These are phyloP conservation scores for Xanthorhoe spadicearia DNA, from an alignment of 2,888 invertebrate genomes.

Conservation along the genomic window DNA sequence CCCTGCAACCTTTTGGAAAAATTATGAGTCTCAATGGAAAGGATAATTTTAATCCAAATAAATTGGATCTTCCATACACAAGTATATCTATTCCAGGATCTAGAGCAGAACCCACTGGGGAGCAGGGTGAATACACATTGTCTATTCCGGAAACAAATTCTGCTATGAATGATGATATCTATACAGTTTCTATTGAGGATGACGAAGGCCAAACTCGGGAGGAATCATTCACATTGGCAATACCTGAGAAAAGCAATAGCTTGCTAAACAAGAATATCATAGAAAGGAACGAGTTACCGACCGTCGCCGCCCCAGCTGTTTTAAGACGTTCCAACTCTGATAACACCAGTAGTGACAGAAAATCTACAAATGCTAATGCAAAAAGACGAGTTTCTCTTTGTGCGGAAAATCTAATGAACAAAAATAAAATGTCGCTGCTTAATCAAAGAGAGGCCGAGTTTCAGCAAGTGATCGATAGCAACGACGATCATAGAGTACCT, in stretches of 20 bases:
- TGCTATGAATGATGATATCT: constrained; percentile 82
- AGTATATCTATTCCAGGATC: constrained; percentile 74
- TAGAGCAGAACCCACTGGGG: constrained; percentile 79
- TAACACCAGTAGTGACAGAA: constrained; percentile 75
- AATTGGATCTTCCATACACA: constrained; percentile 70
- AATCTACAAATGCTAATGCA: constrained; percentile 63
- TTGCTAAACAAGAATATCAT: constrained; percentile 71
- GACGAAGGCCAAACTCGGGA: constrained; percentile 73
- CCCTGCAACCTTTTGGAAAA: constrained; percentile 74
- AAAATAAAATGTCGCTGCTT: constrained; percentile 53
- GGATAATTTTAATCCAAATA: constrained; percentile 64
- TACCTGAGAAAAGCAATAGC: constrained; percentile 79
- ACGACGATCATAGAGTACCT: constrained; percentile 78
- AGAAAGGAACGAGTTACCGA: constrained; percentile 65
- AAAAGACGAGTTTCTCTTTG: constrained; percentile 78
- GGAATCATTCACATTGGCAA: constrained; percentile 75
- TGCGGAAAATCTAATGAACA: constrained; percentile 67
- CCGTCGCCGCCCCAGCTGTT: constrained; percentile 77
- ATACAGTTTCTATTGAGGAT: constrained; percentile 81
- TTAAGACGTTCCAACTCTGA: constrained; percentile 80
- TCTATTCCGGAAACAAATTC: constrained; percentile 82
- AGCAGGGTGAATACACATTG: constrained; percentile 78
- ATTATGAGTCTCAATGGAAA: constrained; percentile 66
- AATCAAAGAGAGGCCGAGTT: constrained; percentile 53
- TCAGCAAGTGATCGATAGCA: constrained; percentile 55